Evolutionary conservation across 1,140 invertebrate genomes (phyloP), one percentile per base, ranked within the genome.

Genomic region (Drosophila asahinai): DNA sequence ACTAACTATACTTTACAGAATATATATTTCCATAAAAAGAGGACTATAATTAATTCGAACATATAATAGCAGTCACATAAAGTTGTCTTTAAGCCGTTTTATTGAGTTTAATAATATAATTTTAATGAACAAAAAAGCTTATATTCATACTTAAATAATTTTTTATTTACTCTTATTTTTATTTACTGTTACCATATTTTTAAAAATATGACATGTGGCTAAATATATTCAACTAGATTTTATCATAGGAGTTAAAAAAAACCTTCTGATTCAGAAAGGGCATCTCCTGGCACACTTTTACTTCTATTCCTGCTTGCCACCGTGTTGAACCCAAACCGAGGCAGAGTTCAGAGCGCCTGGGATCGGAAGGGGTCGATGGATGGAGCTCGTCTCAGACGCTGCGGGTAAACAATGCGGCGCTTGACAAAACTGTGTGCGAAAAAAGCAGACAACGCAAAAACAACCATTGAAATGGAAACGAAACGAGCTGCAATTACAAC

Each of bases 401-500:
- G 49, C 63, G 67, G 77, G 48, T 60, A 74, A 80, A 80, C 77
- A 80, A 72, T 80, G 67, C 67, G 66, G 51, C 77, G 75, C 45
- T 77, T 78, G 77, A 79, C 75, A 79, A 78, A 79, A 78, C 74
- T 68, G 47, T 70, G 33, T 77, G 76, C 55, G 76, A 77, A 73
- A 74, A 77, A 68, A 36, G 27, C 54, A 73, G 68, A 57, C 75
- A 58, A 63, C 55, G 63, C 57, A 62, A 63, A 65, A 33, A 33
- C 68, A 78, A 81, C 77, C 74, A 81, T 89, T 68, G 74, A 78
- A 81, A 90, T 62, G 55, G 66, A 81, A 81, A 78, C 51, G 68
- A 76, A 83, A 86, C 60, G 55, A 65, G 47, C 47, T 66, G 82
- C 86, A 90, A 90, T 84, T 91, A 90, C 65, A 90, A 66, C 64